A percentile compares a stretch with the other conserved stretches of the same genome.
phyloP scores from a whole-genome alignment of 1,140 invertebrate species.

The Drosophila takahashii region DNA sequence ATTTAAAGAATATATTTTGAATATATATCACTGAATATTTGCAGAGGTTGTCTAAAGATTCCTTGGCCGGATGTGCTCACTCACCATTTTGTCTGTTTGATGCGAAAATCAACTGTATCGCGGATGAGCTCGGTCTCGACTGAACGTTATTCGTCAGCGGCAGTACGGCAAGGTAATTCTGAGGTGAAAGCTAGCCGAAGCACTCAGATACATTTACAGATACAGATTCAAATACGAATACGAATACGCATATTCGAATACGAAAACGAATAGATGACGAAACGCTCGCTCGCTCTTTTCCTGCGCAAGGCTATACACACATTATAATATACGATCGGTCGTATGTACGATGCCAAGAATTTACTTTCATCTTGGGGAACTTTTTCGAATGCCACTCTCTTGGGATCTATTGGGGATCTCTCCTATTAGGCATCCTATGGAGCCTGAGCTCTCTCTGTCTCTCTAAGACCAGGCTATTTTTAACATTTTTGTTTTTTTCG shows the following conservation, averaged over 20 bases:
- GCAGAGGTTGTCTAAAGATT: conserved; percentile 27
- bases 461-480: conserved; percentile 31
- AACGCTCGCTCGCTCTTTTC: conserved; percentile 53
- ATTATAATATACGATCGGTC: conserved; percentile 8
- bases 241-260: not conserved
- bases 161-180: conserved; percentile 84
- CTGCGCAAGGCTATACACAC: conserved; percentile 57
- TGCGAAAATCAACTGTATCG: conserved; percentile 84
- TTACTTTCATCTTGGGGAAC: conserved; percentile 80
- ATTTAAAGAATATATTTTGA: too few species aligned
- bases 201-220: conserved; percentile 7
- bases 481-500: conserved; percentile 44
- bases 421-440: not conserved
- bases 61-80: conserved; percentile 42
- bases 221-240: not conserved
- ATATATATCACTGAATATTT: conserved; percentile 25
- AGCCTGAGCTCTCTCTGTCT: conserved; percentile 9
- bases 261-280: conserved; percentile 42
- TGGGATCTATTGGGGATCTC: conserved; percentile 8
- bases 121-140: conserved; percentile 85
- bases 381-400: conserved; percentile 38
- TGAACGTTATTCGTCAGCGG: conserved; percentile 83
- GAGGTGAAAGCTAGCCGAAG: conserved; percentile 69
- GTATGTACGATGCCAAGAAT: conserved; percentile 62
- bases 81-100: conserved; percentile 85